Conservation (phyloP, 1,140 invertebrate genomes). For the Acromyrmex heyeri region DNA sequence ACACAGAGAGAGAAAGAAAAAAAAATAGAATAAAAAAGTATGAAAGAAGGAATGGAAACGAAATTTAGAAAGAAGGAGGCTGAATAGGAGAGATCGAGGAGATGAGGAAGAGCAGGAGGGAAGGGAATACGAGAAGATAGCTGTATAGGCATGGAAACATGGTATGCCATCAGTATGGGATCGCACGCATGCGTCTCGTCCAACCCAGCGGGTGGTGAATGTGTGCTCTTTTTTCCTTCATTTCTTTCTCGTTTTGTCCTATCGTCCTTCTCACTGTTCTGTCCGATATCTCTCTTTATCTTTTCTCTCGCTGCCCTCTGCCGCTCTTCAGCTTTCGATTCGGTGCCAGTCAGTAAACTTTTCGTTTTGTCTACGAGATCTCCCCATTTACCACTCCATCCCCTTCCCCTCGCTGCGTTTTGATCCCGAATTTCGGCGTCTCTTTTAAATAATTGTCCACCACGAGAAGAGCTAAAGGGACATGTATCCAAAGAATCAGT, state of each 20-base stretch:
- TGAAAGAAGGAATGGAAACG: constrained; percentile 37
- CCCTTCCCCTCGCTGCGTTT: constrained; percentile 72
- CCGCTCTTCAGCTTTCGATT: constrained; percentile 44
- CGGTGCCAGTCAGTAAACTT: constrained; percentile 71
- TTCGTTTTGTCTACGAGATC: constrained; percentile 68
- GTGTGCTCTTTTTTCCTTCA: constrained; percentile 67
- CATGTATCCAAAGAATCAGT: constrained; percentile 33
- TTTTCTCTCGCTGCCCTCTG: constrained; percentile 32
- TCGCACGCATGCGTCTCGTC: constrained; percentile 82
- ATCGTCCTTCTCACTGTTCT: constrained; percentile 49
- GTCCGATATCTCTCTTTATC: constrained; percentile 58
- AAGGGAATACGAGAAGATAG: constrained; percentile 57
- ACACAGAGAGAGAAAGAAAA: not conserved
- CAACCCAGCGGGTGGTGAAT: constrained; percentile 82
- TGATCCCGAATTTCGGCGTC: constrained; percentile 77
- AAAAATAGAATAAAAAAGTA: constrained; percentile 37
- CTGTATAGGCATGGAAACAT: constrained; percentile 67
- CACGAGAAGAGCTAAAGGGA: constrained; percentile 64
- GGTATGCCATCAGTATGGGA: constrained; percentile 79
- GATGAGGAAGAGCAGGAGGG: constrained; percentile 41
- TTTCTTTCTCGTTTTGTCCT: constrained; percentile 58
- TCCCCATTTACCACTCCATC: constrained; percentile 32
- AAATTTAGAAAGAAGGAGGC: constrained; percentile 61
- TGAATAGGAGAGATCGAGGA: constrained; percentile 56
- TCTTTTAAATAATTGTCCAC: constrained; percentile 82